These are phyloP conservation scores for Conus betulinus DNA, from an alignment of 1,140 invertebrate genomes.

Conservation along the genomic window DNA sequence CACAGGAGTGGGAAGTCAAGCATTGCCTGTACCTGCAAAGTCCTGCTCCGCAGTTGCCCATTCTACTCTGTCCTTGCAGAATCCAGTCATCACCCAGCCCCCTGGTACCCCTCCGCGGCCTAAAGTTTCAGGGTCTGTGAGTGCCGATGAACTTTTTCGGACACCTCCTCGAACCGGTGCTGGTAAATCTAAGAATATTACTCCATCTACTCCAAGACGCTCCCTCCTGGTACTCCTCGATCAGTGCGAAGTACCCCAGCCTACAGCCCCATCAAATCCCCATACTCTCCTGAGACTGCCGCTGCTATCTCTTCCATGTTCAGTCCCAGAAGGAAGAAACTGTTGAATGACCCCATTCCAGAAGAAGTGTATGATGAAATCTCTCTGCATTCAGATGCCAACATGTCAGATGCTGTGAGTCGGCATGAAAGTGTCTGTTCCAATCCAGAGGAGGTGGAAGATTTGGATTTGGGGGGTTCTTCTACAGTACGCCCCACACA, in stretches of 20 bases:
- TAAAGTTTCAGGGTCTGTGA: background rate
- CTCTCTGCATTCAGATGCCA: background rate
- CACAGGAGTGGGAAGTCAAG: background rate
- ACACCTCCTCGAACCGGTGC: background rate
- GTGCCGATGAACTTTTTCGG: background rate
- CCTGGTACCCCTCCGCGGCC: background rate
- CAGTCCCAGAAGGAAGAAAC: background rate
- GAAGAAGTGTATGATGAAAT: constrained; percentile 14
- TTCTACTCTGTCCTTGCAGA: background rate
- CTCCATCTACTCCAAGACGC: background rate
- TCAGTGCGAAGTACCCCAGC: background rate
- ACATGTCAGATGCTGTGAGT: background rate
- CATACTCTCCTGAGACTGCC: background rate
- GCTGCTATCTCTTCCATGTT: background rate
- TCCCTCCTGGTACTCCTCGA: background rate
- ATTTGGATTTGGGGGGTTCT: background rate
- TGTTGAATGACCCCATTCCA: constrained; percentile 2
- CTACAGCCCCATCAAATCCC: constrained; percentile 8
- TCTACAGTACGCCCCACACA: background rate
- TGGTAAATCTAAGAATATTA: background rate
- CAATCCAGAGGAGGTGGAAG: background rate
- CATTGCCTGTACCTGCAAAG: background rate
- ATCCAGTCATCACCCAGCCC: background rate
- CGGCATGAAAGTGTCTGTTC: background rate
- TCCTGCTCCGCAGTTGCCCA: background rate